Percentiles rank a stretch among this genome's conserved stretches.
These are phyloP conservation scores for Centropus bengalensis DNA, from an alignment of 2,113 vertebrate genomes.

Conservation along the genomic window DNA sequence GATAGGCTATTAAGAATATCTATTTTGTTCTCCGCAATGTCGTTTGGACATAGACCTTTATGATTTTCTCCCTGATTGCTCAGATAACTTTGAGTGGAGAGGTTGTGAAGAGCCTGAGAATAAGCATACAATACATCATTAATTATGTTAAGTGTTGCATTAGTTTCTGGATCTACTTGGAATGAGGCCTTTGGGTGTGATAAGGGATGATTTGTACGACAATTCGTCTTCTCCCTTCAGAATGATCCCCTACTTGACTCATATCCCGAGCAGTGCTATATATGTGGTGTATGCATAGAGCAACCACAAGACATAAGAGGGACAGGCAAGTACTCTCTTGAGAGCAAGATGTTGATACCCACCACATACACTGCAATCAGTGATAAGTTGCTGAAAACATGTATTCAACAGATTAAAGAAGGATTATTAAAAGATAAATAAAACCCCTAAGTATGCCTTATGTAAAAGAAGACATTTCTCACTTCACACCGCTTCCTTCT, in stretches of 20 bases:
- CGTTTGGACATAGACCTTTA: background rate
- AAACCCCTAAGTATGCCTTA: background rate
- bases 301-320: background rate
- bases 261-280: background rate
- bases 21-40: background rate
- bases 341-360: background rate
- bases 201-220: background rate
- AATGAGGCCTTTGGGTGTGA: background rate
- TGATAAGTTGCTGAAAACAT: background rate
- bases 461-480: background rate
- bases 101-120: background rate
- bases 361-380: background rate
- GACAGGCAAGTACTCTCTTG: background rate
- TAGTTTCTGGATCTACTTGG: background rate
- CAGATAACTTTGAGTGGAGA: background rate
- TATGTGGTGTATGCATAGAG: background rate
- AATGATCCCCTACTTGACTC: background rate
- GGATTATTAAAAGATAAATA: background rate
- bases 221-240: background rate
- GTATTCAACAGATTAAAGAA: background rate
- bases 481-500: background rate
- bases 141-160: background rate
- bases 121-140: background rate
- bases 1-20: background rate
- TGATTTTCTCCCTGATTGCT: background rate